A percentile compares a stretch with the other conserved stretches of the same genome.
Conservation (phyloP, 2,113 vertebrate genomes). For the Paedocypris sp. region DNA sequence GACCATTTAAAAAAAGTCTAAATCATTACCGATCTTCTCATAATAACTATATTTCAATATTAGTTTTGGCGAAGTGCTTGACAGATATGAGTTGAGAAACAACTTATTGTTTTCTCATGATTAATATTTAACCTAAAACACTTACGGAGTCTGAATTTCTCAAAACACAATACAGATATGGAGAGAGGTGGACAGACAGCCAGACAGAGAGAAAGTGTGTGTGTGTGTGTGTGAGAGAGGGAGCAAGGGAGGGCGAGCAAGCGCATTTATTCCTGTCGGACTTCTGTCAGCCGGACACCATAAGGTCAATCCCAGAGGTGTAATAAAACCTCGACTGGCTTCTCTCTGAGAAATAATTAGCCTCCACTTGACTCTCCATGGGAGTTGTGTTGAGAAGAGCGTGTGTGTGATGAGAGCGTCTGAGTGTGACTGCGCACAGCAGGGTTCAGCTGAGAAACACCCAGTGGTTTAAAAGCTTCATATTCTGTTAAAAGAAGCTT, state of each 20-base stretch:
- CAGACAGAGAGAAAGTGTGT: not conserved
- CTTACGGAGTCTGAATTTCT: not conserved
- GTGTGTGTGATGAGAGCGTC: not conserved
- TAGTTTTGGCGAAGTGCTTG: too few species aligned
- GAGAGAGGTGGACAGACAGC: too few species aligned
- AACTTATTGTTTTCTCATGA: not conserved
- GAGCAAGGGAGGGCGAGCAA: not conserved
- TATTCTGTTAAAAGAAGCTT: conserved; percentile 30
- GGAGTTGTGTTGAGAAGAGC: not conserved
- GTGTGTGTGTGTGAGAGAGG: too few species aligned
- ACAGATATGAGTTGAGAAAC: too few species aligned
- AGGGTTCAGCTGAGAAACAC: conserved; percentile 23
- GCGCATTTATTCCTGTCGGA: not conserved
- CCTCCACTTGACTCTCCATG: conserved; percentile 14
- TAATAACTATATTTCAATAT: too few species aligned
- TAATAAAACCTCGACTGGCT: not conserved
- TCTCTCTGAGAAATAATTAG: conserved; percentile 26
- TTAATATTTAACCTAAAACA: not conserved
- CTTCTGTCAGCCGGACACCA: not conserved
- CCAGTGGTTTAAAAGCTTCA: conserved; percentile 29
- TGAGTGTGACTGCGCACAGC: conserved; percentile 38
- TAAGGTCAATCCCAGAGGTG: conserved; percentile 15
- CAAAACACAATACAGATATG: not conserved
- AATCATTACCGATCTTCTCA: too few species aligned
- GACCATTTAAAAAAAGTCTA: too few species aligned